Conservation (phyloP, 2,888 invertebrate genomes). For the Rotaria macrura region DNA sequence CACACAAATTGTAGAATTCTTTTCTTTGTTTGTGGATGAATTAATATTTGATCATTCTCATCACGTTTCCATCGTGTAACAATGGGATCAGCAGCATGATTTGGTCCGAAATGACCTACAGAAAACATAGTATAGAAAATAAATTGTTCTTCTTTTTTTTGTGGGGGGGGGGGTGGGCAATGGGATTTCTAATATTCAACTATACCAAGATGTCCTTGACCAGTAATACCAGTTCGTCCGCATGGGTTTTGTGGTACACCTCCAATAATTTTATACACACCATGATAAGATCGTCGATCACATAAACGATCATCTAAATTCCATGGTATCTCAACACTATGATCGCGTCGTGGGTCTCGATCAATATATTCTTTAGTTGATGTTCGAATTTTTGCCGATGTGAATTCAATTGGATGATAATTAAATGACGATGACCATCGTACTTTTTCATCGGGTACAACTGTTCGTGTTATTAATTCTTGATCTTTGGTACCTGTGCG, state of each 20-base stretch:
- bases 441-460: slow-evolving; percentile 27
- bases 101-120: slow-evolving; percentile 85
- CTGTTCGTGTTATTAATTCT: background rate
- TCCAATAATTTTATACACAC: slow-evolving; percentile 21
- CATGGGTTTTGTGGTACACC: slow-evolving; percentile 28
- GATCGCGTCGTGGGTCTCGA: slow-evolving; percentile 24
- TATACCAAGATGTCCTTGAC: slow-evolving; percentile 62
- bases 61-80: slow-evolving; percentile 47
- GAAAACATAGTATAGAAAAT: background rate
- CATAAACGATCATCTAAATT: slow-evolving; percentile 22
- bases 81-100: slow-evolving; percentile 67
- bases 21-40: slow-evolving; percentile 45
- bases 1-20: slow-evolving; percentile 71
- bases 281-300: slow-evolving; percentile 32
- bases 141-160: too few relatives aligned
- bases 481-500: slow-evolving; percentile 6
- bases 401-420: slow-evolving; percentile 28
- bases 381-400: slow-evolving; percentile 19
- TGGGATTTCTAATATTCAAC: background rate
- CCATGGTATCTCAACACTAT: slow-evolving; percentile 27
- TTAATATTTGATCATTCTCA: slow-evolving; percentile 37
- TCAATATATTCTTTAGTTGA: slow-evolving; percentile 20
- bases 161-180: too few relatives aligned
- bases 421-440: slow-evolving; percentile 20
- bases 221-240: slow-evolving; percentile 26